Base-by-base conservation (phyloP, 2,888 invertebrate genomes). In the Odontothrips loti region DNA sequence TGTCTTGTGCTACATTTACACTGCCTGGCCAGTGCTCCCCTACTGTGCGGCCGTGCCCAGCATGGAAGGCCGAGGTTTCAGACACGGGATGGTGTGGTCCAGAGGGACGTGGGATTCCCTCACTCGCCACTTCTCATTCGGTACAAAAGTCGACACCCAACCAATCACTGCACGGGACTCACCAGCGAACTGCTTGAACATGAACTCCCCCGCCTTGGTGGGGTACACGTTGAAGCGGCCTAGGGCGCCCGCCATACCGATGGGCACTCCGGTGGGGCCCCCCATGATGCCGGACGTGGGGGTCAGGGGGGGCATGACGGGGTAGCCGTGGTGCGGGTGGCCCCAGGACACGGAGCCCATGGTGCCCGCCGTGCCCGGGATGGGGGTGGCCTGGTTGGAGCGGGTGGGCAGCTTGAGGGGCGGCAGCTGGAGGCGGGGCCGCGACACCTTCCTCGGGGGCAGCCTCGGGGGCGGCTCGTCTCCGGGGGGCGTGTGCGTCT, bases 101-200 rank as follows among this genome's bases (percentile, higher is more conserved):
- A 6, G 34, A 43, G 34, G 34, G 34, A n/a, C n/a, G n/a, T n/a
- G n/a, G n/a, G n/a, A n/a, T n/a, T n/a, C n/a, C n/a, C n/a, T n/a
- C n/a, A n/a, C n/a, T n/a, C n/a, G n/a, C n/a, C n/a, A n/a, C n/a
- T n/a, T n/a, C n/a, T n/a, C n/a, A n/a, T n/a, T n/a, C n/a, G n/a
- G n/a, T n/a, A n/a, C n/a, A n/a, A n/a, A n/a, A n/a, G n/a, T n/a
- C n/a, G n/a, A n/a, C n/a, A n/a, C n/a, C n/a, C n/a, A n/a, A n/a
- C n/a, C n/a, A n/a, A n/a, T n/a, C 15, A 51, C 51, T 51, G 15
- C 6, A 17, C 15, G 58, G 34, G 12, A 82, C 83, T 83, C 82
- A 84, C 86, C 95, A 84, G 92, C 92, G 84, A 95, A 93, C 85
- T 94, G 94, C 84, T 93, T 92, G 85, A 94, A 93, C 90, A 95